Evolutionary conservation across 1,140 invertebrate species (phyloP).

Genomic region (Drosophila arizonae): DNA sequence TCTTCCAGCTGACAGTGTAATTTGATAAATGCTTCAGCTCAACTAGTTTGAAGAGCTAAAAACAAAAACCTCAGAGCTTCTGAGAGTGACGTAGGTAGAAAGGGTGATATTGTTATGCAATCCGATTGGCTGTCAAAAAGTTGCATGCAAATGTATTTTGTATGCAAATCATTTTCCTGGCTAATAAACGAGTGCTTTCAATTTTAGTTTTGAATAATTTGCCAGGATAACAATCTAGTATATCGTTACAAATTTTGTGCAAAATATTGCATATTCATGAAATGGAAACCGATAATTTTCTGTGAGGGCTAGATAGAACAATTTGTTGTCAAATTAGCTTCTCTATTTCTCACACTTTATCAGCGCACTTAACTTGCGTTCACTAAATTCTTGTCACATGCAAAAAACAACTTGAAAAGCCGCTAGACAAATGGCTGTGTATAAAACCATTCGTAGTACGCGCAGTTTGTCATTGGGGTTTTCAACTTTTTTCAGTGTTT

Average conservation of each 20-base stretch:
- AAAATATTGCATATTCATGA: slow-evolving; percentile 9
- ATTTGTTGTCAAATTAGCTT: slow-evolving; percentile 3
- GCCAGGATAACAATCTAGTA: neutral
- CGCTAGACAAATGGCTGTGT: slow-evolving; percentile 15
- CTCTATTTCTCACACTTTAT: slow-evolving; percentile 9
- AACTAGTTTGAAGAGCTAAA: neutral
- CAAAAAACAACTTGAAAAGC: slow-evolving; percentile 24
- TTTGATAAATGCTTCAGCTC: slow-evolving; percentile 10
- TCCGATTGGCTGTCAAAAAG: slow-evolving; percentile 27
- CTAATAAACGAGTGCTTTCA: slow-evolving; percentile 28
- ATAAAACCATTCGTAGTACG: slow-evolving; percentile 23
- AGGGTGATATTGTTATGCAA: slow-evolving; percentile 8
- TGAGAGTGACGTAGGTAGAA: neutral
- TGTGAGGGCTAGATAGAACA: neutral
- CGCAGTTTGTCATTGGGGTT: slow-evolving; percentile 35
- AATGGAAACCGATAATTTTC: neutral
- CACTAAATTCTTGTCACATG: slow-evolving; percentile 37
- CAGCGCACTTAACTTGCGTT: slow-evolving; percentile 13
- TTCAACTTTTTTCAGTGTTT: neutral
- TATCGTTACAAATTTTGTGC: neutral
- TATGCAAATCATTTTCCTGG: slow-evolving; percentile 12
- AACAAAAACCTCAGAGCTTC: neutral
- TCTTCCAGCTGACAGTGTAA: slow-evolving; percentile 10
- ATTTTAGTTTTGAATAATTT: slow-evolving; percentile 19
- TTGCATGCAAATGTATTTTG: slow-evolving; percentile 30